These are phyloP conservation scores for Diadema setosum DNA, from an alignment of 35 echinoderm and acorn worm genomes.

Conservation along the genomic window DNA sequence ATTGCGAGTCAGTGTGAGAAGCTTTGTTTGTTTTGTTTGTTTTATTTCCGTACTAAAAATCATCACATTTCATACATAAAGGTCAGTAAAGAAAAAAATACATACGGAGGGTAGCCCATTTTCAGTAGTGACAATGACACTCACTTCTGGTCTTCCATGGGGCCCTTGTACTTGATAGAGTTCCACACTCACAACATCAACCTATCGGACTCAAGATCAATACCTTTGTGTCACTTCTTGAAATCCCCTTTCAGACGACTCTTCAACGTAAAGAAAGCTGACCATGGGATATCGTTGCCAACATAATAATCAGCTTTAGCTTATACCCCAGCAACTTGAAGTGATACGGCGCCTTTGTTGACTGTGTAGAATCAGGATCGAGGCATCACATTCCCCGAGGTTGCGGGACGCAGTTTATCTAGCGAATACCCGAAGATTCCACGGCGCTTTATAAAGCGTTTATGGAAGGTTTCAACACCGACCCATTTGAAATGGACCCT, in stretches of 20 bases:
- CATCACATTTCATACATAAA: no score
- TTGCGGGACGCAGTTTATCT: no score
- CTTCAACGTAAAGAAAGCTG: not conserved
- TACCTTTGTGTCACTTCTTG: not conserved
- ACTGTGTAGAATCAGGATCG: no score
- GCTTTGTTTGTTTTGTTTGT: no score
- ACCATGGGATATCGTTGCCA: not conserved
- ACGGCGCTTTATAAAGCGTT: not conserved
- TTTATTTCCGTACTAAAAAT: no score
- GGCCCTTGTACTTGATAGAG: not conserved
- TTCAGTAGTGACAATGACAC: no score
- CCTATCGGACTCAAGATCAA: not conserved
- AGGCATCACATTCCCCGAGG: no score
- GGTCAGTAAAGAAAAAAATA: no score
- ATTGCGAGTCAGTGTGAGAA: not conserved
- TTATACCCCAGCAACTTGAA: not conserved
- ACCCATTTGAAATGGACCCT: not conserved
- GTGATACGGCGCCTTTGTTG: no score
- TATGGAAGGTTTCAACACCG: not conserved
- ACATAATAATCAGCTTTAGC: not conserved
- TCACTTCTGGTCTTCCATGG: no score
- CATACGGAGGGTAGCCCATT: no score
- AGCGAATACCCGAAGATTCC: no score
- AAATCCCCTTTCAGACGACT: not conserved
- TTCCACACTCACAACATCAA: not conserved